Conservation (phyloP, 2,113 vertebrate species). For the Bos javanicus region DNA sequence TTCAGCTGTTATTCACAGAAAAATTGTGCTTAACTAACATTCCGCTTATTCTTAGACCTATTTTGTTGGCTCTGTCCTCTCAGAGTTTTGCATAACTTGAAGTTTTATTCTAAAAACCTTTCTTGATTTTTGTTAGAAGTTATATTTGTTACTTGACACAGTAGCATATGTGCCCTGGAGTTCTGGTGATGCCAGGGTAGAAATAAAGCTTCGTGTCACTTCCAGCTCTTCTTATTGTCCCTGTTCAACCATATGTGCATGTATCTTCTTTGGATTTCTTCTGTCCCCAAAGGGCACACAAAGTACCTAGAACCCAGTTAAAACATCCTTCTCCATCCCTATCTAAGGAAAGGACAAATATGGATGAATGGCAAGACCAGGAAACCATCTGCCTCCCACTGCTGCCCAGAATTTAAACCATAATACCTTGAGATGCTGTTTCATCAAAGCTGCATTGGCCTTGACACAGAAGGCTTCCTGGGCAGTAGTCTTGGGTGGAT, state of each 20-base stretch:
- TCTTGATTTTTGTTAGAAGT: background rate
- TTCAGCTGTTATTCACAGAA: background rate
- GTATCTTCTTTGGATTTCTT: background rate
- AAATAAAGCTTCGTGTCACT: background rate
- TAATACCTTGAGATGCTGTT: background rate
- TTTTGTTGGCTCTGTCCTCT: background rate
- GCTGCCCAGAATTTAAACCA: slow-evolving; percentile 6
- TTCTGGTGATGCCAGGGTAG: background rate
- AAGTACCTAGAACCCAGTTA: background rate
- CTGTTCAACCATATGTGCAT: background rate
- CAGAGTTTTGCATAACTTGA: background rate
- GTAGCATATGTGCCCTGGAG: background rate
- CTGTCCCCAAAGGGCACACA: background rate
- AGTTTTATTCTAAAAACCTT: slow-evolving; percentile 16
- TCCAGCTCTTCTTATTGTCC: background rate
- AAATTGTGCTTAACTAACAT: background rate
- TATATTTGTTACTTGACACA: background rate
- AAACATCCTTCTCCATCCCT: background rate
- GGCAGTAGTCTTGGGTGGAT: background rate
- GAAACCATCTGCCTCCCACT: background rate
- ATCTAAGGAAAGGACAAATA: background rate
- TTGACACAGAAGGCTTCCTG: slow-evolving; percentile 7
- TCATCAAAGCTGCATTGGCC: slow-evolving; percentile 11
- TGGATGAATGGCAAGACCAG: background rate
- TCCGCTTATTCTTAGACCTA: background rate